A percentile compares a stretch with the other conserved stretches of the same genome.
Evolutionary conservation across 2,888 invertebrate species (phyloP).

Genomic region (Physocephala rufipes): DNA sequence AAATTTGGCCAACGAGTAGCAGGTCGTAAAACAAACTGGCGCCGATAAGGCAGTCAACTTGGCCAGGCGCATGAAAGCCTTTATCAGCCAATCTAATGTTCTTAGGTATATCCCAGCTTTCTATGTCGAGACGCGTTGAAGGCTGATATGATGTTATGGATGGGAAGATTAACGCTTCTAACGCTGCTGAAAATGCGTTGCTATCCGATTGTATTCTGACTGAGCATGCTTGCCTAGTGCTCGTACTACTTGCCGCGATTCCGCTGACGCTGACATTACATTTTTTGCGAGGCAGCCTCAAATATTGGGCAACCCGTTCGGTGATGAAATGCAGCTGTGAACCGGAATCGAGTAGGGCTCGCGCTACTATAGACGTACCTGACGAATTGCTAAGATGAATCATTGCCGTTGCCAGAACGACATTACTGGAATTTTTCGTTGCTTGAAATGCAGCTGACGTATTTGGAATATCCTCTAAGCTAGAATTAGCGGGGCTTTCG

Average conservation of each 20-base stretch:
- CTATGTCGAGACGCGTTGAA: background rate
- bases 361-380: slow-evolving; percentile 31
- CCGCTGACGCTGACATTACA: slow-evolving; percentile 21
- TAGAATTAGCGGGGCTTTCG: background rate
- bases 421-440: background rate
- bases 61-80: slow-evolving; percentile 19
- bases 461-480: background rate
- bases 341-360: slow-evolving; percentile 37
- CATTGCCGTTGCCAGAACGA: background rate
- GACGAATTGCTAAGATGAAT: background rate
- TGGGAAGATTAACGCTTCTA: slow-evolving; percentile 43
- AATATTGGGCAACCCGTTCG: slow-evolving; percentile 27
- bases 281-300: slow-evolving; percentile 24
- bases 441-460: background rate
- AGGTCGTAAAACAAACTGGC: slow-evolving; percentile 42
- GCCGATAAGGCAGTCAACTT: background rate
- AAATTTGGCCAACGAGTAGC: slow-evolving; percentile 43
- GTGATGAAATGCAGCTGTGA: slow-evolving; percentile 33
- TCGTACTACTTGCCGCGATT: slow-evolving; percentile 13
- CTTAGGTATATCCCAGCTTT: slow-evolving; percentile 15
- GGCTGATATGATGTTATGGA: slow-evolving; percentile 9
- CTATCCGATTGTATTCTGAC: slow-evolving; percentile 13
- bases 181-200: slow-evolving; percentile 39
- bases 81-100: slow-evolving; percentile 33
- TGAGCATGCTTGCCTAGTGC: slow-evolving; percentile 1